Evolutionary conservation across 2,797 vertebrate species (phyloP).

Genomic region (Ceryle rudis): DNA sequence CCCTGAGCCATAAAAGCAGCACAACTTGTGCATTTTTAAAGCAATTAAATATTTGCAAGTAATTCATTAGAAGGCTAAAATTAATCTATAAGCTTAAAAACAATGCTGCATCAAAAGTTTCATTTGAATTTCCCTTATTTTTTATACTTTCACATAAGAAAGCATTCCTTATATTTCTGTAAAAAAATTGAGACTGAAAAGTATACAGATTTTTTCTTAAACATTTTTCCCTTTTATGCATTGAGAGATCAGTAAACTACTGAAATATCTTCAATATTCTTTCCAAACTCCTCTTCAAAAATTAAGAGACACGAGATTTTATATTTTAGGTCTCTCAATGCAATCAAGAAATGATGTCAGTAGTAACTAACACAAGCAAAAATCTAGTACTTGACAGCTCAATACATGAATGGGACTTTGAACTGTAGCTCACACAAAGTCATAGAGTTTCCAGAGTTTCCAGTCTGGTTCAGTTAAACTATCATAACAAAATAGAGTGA

Average conservation of each 20-base stretch:
- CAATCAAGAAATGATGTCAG: neutral
- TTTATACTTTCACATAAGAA: neutral
- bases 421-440: neutral
- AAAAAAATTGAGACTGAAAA: neutral
- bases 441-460: neutral
- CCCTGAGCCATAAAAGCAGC: neutral
- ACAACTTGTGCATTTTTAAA: neutral
- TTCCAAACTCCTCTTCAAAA: neutral
- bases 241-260: neutral
- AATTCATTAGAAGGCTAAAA: neutral
- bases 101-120: neutral
- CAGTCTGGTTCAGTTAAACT: neutral
- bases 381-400: neutral
- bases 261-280: neutral
- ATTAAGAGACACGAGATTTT: neutral
- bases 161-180: neutral
- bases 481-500: neutral
- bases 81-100: neutral
- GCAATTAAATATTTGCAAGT: neutral
- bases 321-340: neutral
- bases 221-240: neutral
- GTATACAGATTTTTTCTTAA: neutral
- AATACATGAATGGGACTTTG: neutral
- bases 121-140: neutral
- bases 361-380: neutral